Evolutionary conservation across 2,797 vertebrate species (phyloP), one percentile per base, ranked within the genome.

Genomic region (Poecilia wingei): DNA sequence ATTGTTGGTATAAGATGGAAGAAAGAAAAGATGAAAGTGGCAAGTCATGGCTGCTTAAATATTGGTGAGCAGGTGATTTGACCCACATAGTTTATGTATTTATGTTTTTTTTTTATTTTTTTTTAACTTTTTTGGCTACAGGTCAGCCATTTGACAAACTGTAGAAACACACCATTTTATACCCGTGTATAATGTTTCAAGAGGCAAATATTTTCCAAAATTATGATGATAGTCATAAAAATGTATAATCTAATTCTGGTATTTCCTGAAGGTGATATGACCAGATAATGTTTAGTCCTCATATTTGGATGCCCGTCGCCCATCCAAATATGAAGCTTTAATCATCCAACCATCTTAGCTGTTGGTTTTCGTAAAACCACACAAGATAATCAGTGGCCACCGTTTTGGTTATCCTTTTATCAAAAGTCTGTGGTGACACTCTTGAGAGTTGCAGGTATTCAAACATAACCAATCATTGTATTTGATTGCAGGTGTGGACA

Each of bases 401-500:
- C 3, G 1, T 53, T 20, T 39, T 39, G 31, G 4, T 68, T 39
- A 22, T 39, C 8, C 36, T 16, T 41, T 41, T 13, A 25, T 41
- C 16, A 20, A 39, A 64, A 1, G 61, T 64, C 36, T 64, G 31
- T 64, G 20, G 66, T n/a, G 66, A 69, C 39, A 41, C 39, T 22
- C 36, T 68, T 25, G 20, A 9, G 39, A 39, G 33, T 41, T 43
- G 22, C 39, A 45, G 2, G 25, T 45, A 31, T 55, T 57, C 6
- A 33, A 45, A 28, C 47, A 18, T 72, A 6, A 46, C 18, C 90
- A 6, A 88, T 13, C 31, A 3, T 4, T 88, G 28, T 77, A 75
- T 46, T 88, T 87, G 89, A 71, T 76, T 72, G 57, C 92, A 99
- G 98, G 96, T 95, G 89, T 99, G 98, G 98, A 87, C 95, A 7